phyloP scores from a whole-genome alignment of 2,113 vertebrate genomes.

The Chlorodrepanis virens region DNA sequence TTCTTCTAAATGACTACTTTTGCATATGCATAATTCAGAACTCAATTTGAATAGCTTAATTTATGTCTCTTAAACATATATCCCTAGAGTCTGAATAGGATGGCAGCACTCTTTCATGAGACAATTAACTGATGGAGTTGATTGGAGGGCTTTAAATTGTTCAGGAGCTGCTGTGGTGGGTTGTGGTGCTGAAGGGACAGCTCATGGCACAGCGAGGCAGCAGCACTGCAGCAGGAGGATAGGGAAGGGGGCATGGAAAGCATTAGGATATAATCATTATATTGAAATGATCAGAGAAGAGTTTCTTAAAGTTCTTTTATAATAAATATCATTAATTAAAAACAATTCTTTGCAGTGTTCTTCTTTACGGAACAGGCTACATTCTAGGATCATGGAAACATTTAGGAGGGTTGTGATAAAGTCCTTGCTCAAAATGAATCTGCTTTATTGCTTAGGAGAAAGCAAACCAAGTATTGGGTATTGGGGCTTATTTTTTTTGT shows the following conservation, averaged over 20 bases:
- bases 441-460: background rate
- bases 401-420: background rate
- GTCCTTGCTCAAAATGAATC: background rate
- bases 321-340: background rate
- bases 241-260: background rate
- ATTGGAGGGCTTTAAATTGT: accelerated
- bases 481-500: background rate
- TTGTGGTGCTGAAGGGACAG: conserved; percentile 51
- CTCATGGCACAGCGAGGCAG: background rate
- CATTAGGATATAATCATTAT: background rate
- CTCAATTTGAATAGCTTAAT: background rate
- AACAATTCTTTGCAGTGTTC: background rate
- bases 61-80: background rate
- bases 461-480: background rate
- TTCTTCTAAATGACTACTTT: background rate
- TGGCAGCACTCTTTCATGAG: background rate
- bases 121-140: background rate
- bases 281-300: background rate
- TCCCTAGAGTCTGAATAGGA: background rate
- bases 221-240: accelerated
- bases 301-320: accelerated
- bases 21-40: background rate
- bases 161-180: accelerated
- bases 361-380: background rate
- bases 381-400: background rate